Evolutionary conservation across 2,113 vertebrate species (phyloP).

Genomic region (Pleuronectes platessa): DNA sequence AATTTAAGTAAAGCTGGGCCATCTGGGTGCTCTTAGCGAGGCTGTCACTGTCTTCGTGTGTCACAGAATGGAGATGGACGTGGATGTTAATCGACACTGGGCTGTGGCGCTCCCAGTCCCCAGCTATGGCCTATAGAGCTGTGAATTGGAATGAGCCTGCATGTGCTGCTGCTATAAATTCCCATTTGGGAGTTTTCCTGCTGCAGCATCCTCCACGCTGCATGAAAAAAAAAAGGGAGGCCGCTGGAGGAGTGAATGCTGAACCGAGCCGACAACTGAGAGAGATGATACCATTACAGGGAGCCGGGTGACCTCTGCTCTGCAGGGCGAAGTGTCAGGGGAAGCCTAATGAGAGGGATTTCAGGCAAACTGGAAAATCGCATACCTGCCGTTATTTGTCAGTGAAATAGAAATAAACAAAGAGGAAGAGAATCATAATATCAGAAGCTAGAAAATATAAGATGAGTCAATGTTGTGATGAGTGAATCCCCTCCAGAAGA

Average conservation of each 20-base stretch:
- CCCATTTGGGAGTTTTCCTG: background rate
- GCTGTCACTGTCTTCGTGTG: slow-evolving; percentile 29
- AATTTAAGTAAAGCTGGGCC: slow-evolving; percentile 42
- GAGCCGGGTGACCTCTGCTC: slow-evolving; percentile 12
- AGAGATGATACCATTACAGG: background rate
- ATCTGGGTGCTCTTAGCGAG: slow-evolving; percentile 53
- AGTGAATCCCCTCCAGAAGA: background rate
- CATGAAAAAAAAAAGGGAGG: background rate
- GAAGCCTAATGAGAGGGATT: slow-evolving; percentile 7
- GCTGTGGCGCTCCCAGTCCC: background rate
- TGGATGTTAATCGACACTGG: slow-evolving; percentile 12
- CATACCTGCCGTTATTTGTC: background rate
- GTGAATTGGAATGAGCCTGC: background rate
- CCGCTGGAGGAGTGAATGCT: background rate
- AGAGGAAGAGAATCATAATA: background rate
- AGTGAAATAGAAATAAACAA: background rate
- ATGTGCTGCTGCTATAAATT: background rate
- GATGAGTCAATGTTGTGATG: slow-evolving; percentile 5
- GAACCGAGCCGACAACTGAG: background rate
- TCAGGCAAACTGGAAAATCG: background rate
- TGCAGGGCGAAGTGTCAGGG: slow-evolving; percentile 10
- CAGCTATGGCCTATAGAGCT: background rate
- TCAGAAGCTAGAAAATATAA: background rate
- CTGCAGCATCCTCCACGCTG: background rate
- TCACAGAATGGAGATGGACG: slow-evolving; percentile 44